Percentiles rank a stretch among this genome's conserved stretches.
These are phyloP conservation scores for Nomada flava DNA, from an alignment of 2,888 invertebrate species.

Conservation along the genomic window DNA sequence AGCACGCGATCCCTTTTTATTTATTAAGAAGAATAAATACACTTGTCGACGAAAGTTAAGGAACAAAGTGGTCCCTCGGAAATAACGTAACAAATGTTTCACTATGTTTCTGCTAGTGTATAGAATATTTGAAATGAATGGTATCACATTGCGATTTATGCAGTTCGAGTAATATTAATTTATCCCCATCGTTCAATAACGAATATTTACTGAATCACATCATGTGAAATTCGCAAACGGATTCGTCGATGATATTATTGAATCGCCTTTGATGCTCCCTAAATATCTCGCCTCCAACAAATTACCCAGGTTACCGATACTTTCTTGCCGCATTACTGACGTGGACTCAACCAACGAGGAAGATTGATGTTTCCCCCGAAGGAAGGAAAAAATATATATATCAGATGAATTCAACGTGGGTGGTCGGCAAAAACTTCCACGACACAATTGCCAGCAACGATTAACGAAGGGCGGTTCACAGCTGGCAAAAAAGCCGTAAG, in stretches of 20 bases:
- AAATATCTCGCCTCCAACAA: constrained; percentile 5
- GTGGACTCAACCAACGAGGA: not conserved
- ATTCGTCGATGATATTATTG: constrained; percentile 21
- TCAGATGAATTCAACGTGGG: not conserved
- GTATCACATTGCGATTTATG: too few species aligned
- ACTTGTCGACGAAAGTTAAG: too few species aligned
- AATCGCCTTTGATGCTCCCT: constrained; percentile 3
- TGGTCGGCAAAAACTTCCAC: constrained; percentile 3
- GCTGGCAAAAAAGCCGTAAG: not conserved
- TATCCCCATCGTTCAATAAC: too few species aligned
- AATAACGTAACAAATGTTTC: too few species aligned
- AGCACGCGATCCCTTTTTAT: too few species aligned
- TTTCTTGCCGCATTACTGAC: not conserved
- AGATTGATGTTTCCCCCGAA: not conserved
- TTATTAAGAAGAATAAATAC: too few species aligned
- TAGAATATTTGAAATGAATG: too few species aligned
- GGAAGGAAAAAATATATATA: not conserved
- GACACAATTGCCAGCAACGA: constrained; percentile 25
- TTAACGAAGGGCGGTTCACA: not conserved
- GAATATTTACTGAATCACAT: too few species aligned
- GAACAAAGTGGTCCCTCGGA: too few species aligned
- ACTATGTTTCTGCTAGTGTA: too few species aligned
- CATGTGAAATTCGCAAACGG: not conserved
- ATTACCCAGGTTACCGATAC: constrained; percentile 7
- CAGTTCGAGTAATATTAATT: too few species aligned